Conservation (phyloP, 1,140 invertebrate species). For the Patella vulgata region DNA sequence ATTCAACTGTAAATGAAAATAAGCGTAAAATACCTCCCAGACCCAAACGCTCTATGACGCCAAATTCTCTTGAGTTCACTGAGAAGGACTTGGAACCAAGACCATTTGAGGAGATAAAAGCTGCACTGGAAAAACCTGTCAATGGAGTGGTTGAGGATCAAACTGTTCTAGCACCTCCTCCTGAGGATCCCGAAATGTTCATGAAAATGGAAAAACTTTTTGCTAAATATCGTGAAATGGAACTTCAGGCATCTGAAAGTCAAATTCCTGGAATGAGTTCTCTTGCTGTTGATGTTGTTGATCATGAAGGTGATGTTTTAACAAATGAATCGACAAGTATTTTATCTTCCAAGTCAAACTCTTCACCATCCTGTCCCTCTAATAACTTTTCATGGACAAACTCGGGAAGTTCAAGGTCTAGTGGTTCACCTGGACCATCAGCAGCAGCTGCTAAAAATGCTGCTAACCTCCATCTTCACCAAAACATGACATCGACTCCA, state of each 20-base stretch:
- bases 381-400: conserved; percentile 16
- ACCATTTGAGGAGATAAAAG: conserved; percentile 55
- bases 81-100: conserved; percentile 39
- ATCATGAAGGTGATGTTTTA: conserved; percentile 26
- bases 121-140: conserved; percentile 44
- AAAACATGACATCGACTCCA: too few relatives aligned
- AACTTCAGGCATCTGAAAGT: conserved; percentile 52
- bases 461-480: too few relatives aligned
- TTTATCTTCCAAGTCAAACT: conserved; percentile 26
- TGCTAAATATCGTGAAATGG: conserved; percentile 51
- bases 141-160: conserved; percentile 37
- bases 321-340: conserved; percentile 40
- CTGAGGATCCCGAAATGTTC: conserved; percentile 58
- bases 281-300: conserved; percentile 19
- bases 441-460: conserved; percentile 8
- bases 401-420: conserved; percentile 9
- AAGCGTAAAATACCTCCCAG: conserved; percentile 32
- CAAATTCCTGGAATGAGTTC: conserved; percentile 37
- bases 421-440: conserved; percentile 23
- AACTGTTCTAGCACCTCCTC: conserved; percentile 44
- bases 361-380: conserved; percentile 10
- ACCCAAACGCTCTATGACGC: conserved; percentile 43
- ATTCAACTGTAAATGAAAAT: conserved; percentile 41
- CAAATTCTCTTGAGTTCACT: conserved; percentile 39
- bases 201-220: conserved; percentile 57